Base-by-base conservation (phyloP, 1,140 invertebrate genomes). In the Zaprionus nigranus region DNA sequence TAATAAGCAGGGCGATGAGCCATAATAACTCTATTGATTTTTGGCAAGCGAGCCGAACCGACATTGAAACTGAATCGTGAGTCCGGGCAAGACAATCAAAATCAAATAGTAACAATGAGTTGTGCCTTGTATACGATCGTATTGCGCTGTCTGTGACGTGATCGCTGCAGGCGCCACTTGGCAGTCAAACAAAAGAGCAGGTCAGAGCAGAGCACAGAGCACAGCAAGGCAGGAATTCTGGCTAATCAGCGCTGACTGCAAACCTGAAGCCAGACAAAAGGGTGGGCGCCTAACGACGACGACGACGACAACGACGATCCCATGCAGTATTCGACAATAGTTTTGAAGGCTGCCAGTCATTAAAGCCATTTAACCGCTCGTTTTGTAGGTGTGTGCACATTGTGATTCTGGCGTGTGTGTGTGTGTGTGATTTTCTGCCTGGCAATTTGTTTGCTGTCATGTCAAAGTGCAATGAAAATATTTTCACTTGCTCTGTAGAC, bases 391-490 rank as follows among this genome's bases (percentile, higher is more conserved):
- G 60, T 43, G 40, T 17, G 28, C 5, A 36, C 24, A 30, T 22
- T 51, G 15, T 24, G 20, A 22, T 36, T 17, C 30, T 51, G 38
- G 24, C 36, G 49, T 43, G 26, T 74, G 38, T 74, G 17, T 69
- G 22, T 62, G 49, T 74, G 17, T 69, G 22, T 62, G 49, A n/a
- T 20, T 64, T 26, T 68, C 58, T 68, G 65, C 49, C 53, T 70
- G 59, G 78, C 82, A 90, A 90, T 90, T 90, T 90, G 85, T 82
- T 90, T 78, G 81, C 85, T 90, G 85, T 90, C 85, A 90, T 90
- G 85, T 85, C 85, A 85, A 72, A 90, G 85, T 90, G 85, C 85
- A 90, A 90, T 90, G 85, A 85, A 90, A 90, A 90, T 90, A 90
- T 90, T 90, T 90, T 90, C 85, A 90, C 85, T 90, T 74, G 79